phyloP scores from a whole-genome alignment of 2,888 invertebrate genomes.

The Protonemura montana region DNA sequence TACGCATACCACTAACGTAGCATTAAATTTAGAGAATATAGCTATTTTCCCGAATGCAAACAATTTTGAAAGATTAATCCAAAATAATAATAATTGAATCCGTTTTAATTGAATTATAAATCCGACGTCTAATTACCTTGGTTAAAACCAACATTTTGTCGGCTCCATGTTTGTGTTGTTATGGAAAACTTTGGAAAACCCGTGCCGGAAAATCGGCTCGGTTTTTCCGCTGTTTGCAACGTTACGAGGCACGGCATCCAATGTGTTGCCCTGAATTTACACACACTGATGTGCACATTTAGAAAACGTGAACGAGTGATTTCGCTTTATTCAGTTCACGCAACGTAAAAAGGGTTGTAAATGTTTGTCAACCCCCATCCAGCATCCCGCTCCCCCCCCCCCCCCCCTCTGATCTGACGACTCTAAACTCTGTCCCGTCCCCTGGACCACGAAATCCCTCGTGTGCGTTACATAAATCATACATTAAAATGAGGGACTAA shows the following conservation, averaged over 20 bases:
- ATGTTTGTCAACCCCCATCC: conserved; percentile 40
- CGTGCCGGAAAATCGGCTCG: neutral
- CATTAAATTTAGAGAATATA: neutral
- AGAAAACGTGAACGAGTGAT: conserved; percentile 9
- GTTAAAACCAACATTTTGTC: neutral
- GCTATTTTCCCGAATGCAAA: neutral
- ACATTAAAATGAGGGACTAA: conserved; percentile 44
- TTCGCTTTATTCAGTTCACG: conserved; percentile 33
- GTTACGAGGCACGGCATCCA: neutral
- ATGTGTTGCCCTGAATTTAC: conserved; percentile 17
- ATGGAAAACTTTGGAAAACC: neutral
- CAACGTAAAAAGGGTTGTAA: conserved; percentile 41
- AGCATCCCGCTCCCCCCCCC: neutral
- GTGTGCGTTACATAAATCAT: conserved; percentile 43
- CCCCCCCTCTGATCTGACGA: neutral
- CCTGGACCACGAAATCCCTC: conserved; percentile 29
- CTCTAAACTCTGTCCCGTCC: neutral
- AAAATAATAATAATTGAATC: conserved; percentile 27
- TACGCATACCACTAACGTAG: neutral
- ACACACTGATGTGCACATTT: conserved; percentile 23
- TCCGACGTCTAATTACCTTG: neutral
- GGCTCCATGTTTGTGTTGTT: neutral
- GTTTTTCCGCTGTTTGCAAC: neutral
- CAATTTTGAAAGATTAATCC: conserved; percentile 26
- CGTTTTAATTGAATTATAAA: conserved; percentile 27